phyloP scores from a whole-genome alignment of 2,797 vertebrate genomes.

The Cacajao melanocephalus region DNA sequence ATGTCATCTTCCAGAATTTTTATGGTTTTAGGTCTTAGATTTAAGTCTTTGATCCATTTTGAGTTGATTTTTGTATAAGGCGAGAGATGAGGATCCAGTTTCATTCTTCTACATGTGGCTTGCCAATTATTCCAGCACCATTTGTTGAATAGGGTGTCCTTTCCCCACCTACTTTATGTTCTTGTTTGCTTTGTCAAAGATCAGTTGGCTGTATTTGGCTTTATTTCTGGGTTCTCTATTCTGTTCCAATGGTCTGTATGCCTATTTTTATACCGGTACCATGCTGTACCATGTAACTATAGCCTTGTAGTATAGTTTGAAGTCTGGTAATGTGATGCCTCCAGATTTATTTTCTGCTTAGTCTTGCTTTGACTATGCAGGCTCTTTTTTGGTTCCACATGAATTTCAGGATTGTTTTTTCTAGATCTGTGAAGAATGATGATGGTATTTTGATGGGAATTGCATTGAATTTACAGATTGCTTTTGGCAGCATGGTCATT shows the following conservation, averaged over 20 bases:
- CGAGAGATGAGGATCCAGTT: background rate
- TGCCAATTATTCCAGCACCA: background rate
- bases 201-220: background rate
- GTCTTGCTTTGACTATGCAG: background rate
- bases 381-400: background rate
- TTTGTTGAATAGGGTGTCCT: background rate
- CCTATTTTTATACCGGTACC: background rate
- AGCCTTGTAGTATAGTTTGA: background rate
- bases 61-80: background rate
- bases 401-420: background rate
- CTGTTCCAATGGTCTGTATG: background rate
- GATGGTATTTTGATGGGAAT: background rate
- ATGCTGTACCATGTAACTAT: background rate
- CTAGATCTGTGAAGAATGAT: background rate
- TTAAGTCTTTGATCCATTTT: background rate
- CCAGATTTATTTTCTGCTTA: background rate
- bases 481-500: background rate
- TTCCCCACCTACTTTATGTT: background rate
- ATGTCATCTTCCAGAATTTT: background rate
- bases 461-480: background rate
- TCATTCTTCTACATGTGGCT: background rate
- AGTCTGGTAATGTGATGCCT: background rate
- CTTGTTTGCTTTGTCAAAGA: background rate
- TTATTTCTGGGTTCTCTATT: background rate
- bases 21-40: background rate